phyloP scores from a whole-genome alignment of 2,888 invertebrate species.

The Microchrysa polita region DNA sequence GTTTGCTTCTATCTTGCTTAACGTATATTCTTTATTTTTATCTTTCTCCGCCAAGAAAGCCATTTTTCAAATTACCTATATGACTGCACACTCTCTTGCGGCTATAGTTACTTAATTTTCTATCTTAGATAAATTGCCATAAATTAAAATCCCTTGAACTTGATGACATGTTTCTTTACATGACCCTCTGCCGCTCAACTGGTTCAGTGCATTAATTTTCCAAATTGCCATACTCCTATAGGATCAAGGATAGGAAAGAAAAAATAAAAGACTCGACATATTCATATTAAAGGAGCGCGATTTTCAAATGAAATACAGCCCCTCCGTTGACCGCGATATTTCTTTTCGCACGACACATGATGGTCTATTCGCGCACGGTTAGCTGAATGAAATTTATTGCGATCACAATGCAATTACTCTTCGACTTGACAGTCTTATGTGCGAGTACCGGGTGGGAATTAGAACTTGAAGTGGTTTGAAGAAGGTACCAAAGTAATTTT shows the following conservation, averaged over 20 bases:
- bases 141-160: not conserved
- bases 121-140: no score
- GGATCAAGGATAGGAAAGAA: no score
- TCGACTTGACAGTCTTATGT: conserved; percentile 7
- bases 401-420: conserved; percentile 37
- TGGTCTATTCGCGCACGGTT: not conserved
- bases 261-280: no score
- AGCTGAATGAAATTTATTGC: conserved; percentile 22
- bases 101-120: no score
- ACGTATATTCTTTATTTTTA: no score
- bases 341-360: not conserved
- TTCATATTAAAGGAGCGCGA: no score
- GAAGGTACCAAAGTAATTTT: conserved; percentile 4
- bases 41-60: no score
- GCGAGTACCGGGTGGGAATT: not conserved
- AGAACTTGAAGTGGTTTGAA: conserved; percentile 19
- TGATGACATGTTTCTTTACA: conserved; percentile 21
- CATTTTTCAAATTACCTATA: no score
- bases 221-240: conserved; percentile 20
- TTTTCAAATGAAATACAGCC: not conserved
- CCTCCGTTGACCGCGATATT: not conserved
- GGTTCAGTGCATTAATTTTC: not conserved
- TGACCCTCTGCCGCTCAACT: not conserved
- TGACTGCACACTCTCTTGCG: no score
- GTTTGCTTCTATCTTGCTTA: no score